Base-by-base conservation (phyloP, 2,888 invertebrate species). In the Lycophotia porphyrea region DNA sequence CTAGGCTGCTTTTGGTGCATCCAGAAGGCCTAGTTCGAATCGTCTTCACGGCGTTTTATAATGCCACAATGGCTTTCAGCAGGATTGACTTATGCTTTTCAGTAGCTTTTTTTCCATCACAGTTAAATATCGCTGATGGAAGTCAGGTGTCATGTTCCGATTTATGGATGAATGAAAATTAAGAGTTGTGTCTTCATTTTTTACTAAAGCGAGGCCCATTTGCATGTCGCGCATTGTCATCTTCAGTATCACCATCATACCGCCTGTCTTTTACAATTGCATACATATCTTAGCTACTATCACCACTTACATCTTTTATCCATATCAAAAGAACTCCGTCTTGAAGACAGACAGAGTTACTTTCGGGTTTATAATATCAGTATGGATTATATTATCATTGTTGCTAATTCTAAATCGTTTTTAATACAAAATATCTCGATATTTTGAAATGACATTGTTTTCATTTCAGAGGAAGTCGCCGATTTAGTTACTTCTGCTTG, bases 401-500 rank as follows among this genome's bases (percentile, higher is more conserved):
- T 36, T 18, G 15, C 31, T n/a, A 15, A 49, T 44, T 64, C 39
- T 60, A 73, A 49, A 66, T n/a, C 11, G 24, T n/a, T n/a, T 60
- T 18, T 36, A 27, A 3, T 24, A 44, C 4, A 44, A 42, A 66
- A 49, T 34, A 39, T 66, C 55, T 64, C n/a, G 21, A 36, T 36
- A 80, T 52, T 52, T 65, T 64, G 49, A 68, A 71, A 63, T 52
- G 61, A 27, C 1, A 60, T 78, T 74, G 76, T 80, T 76, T 78
- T 76, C 42, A 81, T 34, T 60, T 68, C 36, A 70, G 74, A 85
- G 84, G 86, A 86, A 84, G 84, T 79, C 21, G 39, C 68, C 64
- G 66, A 68, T 76, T 82, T 71, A 67, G 77, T 84, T 85, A 84
- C 76, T 64, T 73, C 70, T 31, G 27, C 34, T 70, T 71, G 78